phyloP scores from a whole-genome alignment of 1,140 invertebrate species.

The Maconellicoccus hirsutus region DNA sequence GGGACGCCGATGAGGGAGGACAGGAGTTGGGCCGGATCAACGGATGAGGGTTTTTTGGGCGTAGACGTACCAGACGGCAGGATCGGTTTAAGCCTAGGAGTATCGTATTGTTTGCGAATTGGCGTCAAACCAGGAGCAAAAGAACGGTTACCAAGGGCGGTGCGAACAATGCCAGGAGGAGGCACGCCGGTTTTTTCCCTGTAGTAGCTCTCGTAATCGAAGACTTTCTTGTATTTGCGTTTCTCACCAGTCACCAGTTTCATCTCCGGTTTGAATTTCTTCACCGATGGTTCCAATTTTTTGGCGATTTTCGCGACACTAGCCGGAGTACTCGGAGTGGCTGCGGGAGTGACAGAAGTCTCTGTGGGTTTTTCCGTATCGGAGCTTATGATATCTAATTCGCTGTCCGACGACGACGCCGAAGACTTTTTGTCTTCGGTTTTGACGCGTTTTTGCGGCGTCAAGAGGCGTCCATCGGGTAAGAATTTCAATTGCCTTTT shows the following conservation, averaged over 20 bases:
- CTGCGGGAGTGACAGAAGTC: background rate
- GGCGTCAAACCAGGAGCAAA: background rate
- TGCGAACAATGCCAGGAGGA: background rate
- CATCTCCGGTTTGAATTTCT: background rate
- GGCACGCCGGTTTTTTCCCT: background rate
- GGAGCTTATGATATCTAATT: background rate
- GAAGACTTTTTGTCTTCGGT: background rate
- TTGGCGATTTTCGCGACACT: too few species aligned
- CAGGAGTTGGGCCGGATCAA: conserved; percentile 4
- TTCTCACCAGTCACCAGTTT: background rate
- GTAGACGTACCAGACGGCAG: background rate
- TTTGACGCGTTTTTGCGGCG: background rate
- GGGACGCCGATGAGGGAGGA: background rate
- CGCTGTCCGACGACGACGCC: background rate
- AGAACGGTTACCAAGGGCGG: background rate
- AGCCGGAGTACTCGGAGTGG: background rate
- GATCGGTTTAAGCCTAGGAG: background rate
- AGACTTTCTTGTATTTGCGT: conserved; percentile 1
- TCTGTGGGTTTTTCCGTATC: background rate
- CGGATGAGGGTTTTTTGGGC: background rate
- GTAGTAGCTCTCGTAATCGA: background rate
- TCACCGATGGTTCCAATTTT: background rate
- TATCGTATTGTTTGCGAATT: background rate
- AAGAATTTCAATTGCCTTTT: conserved; percentile 15
- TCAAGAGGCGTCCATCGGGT: background rate